A percentile compares a stretch with the other conserved stretches of the same genome.
Conservation (phyloP, 2,888 invertebrate species). For the Pyrocoelia pectoralis region DNA sequence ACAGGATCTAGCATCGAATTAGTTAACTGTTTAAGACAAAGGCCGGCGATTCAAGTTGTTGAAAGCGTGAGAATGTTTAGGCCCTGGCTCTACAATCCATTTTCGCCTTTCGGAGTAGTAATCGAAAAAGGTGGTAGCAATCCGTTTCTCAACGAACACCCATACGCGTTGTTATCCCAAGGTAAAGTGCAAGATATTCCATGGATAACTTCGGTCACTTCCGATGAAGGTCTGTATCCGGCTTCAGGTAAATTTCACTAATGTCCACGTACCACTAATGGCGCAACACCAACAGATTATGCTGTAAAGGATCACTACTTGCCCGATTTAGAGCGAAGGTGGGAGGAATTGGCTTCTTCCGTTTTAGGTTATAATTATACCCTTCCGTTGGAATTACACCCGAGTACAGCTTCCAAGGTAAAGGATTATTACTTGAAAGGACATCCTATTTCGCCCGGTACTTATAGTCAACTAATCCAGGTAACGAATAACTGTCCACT, state of each 20-base stretch:
- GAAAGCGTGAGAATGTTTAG: slow-evolving; percentile 64
- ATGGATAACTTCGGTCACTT: slow-evolving; percentile 70
- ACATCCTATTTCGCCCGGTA: slow-evolving; percentile 58
- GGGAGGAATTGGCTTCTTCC: slow-evolving; percentile 67
- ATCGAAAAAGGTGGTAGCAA: slow-evolving; percentile 60
- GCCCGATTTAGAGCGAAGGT: slow-evolving; percentile 63
- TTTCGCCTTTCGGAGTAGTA: slow-evolving; percentile 74
- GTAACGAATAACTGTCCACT: slow-evolving; percentile 22
- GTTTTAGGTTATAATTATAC: slow-evolving; percentile 71
- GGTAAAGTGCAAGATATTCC: slow-evolving; percentile 70
- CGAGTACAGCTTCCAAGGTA: slow-evolving; percentile 62
- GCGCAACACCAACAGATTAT: too few species aligned
- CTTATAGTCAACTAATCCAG: slow-evolving; percentile 40
- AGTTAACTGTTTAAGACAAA: slow-evolving; percentile 67
- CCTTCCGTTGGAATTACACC: slow-evolving; percentile 60
- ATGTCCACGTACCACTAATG: not conserved
- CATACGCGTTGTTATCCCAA: slow-evolving; percentile 65
- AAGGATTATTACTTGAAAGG: slow-evolving; percentile 65
- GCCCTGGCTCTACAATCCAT: slow-evolving; percentile 68
- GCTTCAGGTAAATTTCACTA: slow-evolving; percentile 62
- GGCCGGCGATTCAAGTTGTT: slow-evolving; percentile 66
- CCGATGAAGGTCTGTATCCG: slow-evolving; percentile 76
- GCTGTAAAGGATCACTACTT: slow-evolving; percentile 28
- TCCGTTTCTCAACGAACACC: slow-evolving; percentile 69
- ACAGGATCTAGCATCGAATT: slow-evolving; percentile 62